Percentiles rank a stretch among this genome's conserved stretches.
Evolutionary conservation across 2,113 vertebrate genomes (phyloP).

Genomic region (Amblyornis subalaris): DNA sequence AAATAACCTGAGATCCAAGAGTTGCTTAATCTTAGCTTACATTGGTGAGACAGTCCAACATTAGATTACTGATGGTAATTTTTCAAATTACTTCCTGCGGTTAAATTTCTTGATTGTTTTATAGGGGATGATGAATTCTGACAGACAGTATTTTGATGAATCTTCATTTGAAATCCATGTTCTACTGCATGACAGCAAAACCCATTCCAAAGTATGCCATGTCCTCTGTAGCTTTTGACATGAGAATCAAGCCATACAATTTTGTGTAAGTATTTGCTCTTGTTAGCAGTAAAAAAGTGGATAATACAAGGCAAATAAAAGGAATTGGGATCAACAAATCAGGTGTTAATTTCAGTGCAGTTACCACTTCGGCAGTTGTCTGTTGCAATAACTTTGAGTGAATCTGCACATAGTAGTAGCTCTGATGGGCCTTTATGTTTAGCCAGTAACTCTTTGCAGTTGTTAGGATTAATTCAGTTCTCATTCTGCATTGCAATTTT

Average conservation of each 20-base stretch:
- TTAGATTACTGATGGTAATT: background rate
- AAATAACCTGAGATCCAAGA: background rate
- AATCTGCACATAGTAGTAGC: background rate
- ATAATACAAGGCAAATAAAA: background rate
- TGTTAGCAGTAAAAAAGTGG: background rate
- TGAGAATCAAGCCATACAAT: background rate
- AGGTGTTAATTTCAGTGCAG: background rate
- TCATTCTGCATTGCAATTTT: background rate
- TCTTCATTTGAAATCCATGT: background rate
- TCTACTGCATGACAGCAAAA: background rate
- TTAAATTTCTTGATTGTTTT: constrained; percentile 1
- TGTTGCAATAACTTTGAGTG: background rate
- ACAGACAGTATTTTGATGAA: background rate
- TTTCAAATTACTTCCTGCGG: background rate
- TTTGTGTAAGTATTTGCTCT: background rate
- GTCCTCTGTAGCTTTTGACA: background rate
- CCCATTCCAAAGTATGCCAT: background rate
- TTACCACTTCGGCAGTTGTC: background rate
- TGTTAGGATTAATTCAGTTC: background rate
- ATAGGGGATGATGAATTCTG: background rate
- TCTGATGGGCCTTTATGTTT: background rate
- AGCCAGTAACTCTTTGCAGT: background rate
- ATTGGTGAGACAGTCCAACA: background rate
- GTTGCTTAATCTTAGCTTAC: background rate
- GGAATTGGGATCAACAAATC: background rate